These are phyloP conservation scores for Protophormia terraenovae DNA, from an alignment of 2,888 invertebrate genomes.

Conservation along the genomic window DNA sequence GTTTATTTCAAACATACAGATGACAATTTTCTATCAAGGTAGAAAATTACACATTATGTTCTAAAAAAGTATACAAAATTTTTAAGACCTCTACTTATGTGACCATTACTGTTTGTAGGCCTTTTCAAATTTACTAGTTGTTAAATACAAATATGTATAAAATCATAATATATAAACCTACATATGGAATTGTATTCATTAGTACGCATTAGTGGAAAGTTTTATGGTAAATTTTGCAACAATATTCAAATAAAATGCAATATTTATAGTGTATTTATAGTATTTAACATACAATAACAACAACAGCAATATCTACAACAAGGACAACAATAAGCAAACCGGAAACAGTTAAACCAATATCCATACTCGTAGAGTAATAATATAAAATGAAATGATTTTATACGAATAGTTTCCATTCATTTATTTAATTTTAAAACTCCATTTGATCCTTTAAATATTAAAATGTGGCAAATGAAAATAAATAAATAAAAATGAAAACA, in stretches of 20 bases:
- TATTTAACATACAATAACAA: slow-evolving; percentile 28
- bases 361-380: not conserved
- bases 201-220: not conserved
- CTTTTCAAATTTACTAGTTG: not conserved
- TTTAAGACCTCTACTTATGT: not conserved
- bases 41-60: no score
- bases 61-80: not conserved
- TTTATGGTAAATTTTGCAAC: slow-evolving; percentile 29
- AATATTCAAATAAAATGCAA: slow-evolving; percentile 37
- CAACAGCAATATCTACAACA: not conserved
- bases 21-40: no score
- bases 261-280: slow-evolving; percentile 47
- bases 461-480: slow-evolving; percentile 39
- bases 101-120: not conserved
- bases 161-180: not conserved
- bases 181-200: not conserved
- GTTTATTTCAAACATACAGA: no score
- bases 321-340: not conserved
- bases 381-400: slow-evolving; percentile 38
- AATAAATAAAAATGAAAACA: not conserved
- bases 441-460: slow-evolving; percentile 53
- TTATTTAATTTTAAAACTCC: slow-evolving; percentile 17
- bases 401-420: slow-evolving; percentile 19
- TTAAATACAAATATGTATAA: not conserved
- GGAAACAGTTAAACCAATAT: slow-evolving; percentile 51